Conservation (phyloP, 37 sponge, comb jelly and placozoan genomes). For the Hexactinellida sp. region DNA sequence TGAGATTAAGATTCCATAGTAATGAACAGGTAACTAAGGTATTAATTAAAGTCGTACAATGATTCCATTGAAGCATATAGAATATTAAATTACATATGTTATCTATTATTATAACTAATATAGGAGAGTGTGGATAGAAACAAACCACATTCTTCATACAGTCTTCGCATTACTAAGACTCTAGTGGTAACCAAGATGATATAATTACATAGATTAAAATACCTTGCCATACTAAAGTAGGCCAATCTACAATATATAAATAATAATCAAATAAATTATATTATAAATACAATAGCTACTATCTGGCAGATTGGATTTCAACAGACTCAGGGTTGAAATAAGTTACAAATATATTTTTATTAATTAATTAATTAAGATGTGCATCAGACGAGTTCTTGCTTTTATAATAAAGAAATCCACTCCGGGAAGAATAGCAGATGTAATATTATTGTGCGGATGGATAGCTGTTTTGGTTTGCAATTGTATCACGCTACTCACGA, state of each 20-base stretch:
- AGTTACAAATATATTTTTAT: background rate
- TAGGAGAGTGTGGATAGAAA: background rate
- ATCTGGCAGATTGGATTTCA: no score
- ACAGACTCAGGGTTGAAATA: no score
- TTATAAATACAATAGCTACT: background rate
- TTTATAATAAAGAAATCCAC: background rate
- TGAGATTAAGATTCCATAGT: background rate
- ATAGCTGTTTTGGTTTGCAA: background rate
- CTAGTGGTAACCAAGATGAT: background rate
- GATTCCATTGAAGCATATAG: background rate
- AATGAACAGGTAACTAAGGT: background rate
- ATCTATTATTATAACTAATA: no score
- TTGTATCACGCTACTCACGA: background rate
- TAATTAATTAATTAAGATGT: background rate
- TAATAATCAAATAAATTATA: background rate
- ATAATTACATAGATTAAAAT: background rate
- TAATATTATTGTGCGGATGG: background rate
- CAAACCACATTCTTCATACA: background rate
- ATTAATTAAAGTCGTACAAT: background rate
- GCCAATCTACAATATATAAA: background rate
- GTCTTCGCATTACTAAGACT: background rate
- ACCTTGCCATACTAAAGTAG: background rate
- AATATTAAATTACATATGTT: no score
- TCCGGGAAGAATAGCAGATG: slow-evolving; percentile 7
- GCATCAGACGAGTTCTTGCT: background rate